Conservation (phyloP, 2,888 invertebrate genomes). For the Drosophila pegasa region DNA sequence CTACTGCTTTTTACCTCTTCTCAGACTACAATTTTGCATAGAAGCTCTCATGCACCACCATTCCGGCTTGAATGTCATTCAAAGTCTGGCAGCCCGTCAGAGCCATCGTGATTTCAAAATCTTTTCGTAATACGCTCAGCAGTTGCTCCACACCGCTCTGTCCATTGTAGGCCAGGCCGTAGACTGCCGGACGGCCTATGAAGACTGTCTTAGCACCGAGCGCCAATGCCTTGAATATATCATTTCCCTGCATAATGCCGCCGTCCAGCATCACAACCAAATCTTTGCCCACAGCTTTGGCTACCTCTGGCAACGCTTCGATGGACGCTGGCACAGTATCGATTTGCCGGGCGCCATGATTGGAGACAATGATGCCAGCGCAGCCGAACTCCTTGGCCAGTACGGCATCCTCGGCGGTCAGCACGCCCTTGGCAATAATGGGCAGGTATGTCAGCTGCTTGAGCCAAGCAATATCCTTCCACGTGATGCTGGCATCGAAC, state of each 20-base stretch:
- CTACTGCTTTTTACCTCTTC: too few relatives aligned
- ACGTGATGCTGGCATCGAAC: constrained; percentile 93
- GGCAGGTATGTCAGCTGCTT: constrained; percentile 91
- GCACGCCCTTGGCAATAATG: constrained; percentile 93
- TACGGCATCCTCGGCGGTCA: constrained; percentile 94
- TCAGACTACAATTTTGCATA: constrained; percentile 82
- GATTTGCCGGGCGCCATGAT: constrained; percentile 95
- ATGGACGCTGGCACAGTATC: constrained; percentile 91
- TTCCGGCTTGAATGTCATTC: constrained; percentile 87
- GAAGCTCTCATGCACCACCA: constrained; percentile 89
- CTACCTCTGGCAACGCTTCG: constrained; percentile 92
- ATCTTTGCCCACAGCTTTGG: constrained; percentile 89
- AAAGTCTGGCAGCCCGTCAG: constrained; percentile 90
- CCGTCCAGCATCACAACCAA: constrained; percentile 95
- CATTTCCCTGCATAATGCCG: constrained; percentile 93
- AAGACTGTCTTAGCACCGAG: constrained; percentile 96
- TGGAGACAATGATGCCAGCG: constrained; percentile 94
- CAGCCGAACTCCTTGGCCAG: constrained; percentile 91
- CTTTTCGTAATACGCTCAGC: constrained; percentile 89
- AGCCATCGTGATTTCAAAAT: constrained; percentile 91
- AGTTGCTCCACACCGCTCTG: constrained; percentile 91
- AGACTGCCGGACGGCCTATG: constrained; percentile 93
- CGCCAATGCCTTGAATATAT: constrained; percentile 95
- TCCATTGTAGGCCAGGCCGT: constrained; percentile 93
- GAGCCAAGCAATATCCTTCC: constrained; percentile 95